These are phyloP conservation scores for Malurus leucopterus DNA, from an alignment of 2,797 vertebrate species.

Conservation along the genomic window DNA sequence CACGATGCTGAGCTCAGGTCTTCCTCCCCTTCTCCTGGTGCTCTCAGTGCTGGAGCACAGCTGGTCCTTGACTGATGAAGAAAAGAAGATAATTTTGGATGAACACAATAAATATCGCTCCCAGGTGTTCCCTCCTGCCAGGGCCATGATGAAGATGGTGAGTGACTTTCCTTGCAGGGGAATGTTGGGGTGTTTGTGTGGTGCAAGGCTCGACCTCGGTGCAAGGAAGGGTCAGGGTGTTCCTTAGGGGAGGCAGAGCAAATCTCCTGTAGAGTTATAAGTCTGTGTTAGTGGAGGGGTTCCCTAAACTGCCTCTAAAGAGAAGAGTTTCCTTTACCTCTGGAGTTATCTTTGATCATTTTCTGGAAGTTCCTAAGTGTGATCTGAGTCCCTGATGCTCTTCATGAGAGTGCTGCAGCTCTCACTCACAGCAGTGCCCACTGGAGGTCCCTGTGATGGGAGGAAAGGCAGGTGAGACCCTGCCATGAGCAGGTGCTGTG, in stretches of 20 bases:
- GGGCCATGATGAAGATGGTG: conserved; percentile 72
- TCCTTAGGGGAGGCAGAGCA: not conserved
- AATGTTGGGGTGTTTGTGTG: not conserved
- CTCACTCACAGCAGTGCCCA: accelerated
- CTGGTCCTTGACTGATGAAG: too few species aligned
- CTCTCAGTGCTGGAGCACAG: conserved; percentile 21
- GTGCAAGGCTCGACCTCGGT: accelerated
- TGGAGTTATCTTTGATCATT: not conserved
- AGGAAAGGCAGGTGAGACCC: not conserved
- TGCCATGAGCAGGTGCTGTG: not conserved
- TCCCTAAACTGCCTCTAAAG: not conserved
- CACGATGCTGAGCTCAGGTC: conserved; percentile 63
- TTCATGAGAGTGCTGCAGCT: not conserved
- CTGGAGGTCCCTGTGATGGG: not conserved
- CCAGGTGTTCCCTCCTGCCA: conserved; percentile 53
- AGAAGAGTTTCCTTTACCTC: not conserved
- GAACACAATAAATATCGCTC: conserved; percentile 70
- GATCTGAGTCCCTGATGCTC: not conserved
- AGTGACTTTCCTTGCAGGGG: conserved; percentile 19
- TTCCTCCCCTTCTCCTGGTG: conserved; percentile 1
- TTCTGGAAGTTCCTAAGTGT: not conserved
- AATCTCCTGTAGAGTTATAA: not conserved
- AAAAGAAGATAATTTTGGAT: conserved; percentile 45
- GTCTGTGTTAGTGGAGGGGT: accelerated
- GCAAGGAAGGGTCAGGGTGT: not conserved